Evolutionary conservation across 2,888 invertebrate genomes (phyloP).

Genomic region (Podabrus alpinus): DNA sequence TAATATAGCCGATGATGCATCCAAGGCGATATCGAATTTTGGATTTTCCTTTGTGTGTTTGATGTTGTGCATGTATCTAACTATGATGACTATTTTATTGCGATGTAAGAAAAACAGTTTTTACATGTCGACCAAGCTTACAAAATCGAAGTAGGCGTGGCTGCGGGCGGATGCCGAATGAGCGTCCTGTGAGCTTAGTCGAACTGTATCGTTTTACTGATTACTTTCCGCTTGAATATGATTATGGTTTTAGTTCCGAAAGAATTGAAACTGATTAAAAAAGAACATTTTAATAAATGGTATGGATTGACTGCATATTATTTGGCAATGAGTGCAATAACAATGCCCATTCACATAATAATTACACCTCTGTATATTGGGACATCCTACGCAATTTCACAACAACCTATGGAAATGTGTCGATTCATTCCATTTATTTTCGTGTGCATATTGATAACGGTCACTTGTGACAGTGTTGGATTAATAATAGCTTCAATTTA

Average conservation of each 20-base stretch:
- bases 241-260: conserved; percentile 68
- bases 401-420: conserved; percentile 73
- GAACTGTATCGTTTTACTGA: conserved; percentile 1
- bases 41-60: conserved; percentile 81
- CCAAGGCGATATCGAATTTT: conserved; percentile 82
- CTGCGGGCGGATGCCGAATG: no score
- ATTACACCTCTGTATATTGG: conserved; percentile 69
- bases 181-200: no score
- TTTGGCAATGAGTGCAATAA: conserved; percentile 71
- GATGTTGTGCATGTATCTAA: conserved; percentile 79
- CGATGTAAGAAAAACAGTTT: conserved; percentile 68
- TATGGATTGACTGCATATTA: conserved; percentile 80
- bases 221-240: conserved; percentile 5
- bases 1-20: conserved; percentile 77
- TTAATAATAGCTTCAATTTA: conserved; percentile 74
- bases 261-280: conserved; percentile 76
- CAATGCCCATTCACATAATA: conserved; percentile 72
- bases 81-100: conserved; percentile 80
- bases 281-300: conserved; percentile 86
- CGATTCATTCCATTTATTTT: conserved; percentile 71
- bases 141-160: no score
- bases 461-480: conserved; percentile 81
- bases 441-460: conserved; percentile 70
- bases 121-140: neutral
- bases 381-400: conserved; percentile 74